These are phyloP conservation scores for Scylla paramamosain DNA, from an alignment of 1,140 invertebrate genomes.

Conservation along the genomic window DNA sequence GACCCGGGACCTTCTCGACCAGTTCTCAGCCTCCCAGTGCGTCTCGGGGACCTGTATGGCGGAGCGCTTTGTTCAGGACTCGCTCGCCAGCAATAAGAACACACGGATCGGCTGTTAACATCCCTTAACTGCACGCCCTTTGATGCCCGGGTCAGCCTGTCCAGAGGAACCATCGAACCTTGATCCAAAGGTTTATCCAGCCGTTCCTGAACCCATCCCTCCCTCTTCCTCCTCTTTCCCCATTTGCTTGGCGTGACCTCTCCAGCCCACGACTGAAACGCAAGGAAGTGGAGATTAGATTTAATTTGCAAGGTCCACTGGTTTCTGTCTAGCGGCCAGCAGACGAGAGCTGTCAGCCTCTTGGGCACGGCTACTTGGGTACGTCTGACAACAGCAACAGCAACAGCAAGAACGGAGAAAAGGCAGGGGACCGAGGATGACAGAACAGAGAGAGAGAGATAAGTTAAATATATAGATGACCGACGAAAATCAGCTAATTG, in stretches of 20 bases:
- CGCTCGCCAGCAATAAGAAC: constrained; percentile 36
- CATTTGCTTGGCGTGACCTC: constrained; percentile 28
- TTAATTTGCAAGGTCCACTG: constrained; percentile 50
- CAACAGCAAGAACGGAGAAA: background rate
- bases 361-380: constrained; percentile 35
- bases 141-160: constrained; percentile 28
- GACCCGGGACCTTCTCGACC: background rate
- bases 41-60: background rate
- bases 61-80: background rate
- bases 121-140: constrained; percentile 15
- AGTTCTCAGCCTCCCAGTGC: background rate
- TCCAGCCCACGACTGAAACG: constrained; percentile 35
- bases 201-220: constrained; percentile 7
- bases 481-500: background rate
- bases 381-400: background rate
- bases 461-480: background rate
- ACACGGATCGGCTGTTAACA: constrained; percentile 36
- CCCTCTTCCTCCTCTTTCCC: constrained; percentile 1
- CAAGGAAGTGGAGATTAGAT: constrained; percentile 49
- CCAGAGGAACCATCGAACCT: background rate
- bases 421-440: background rate
- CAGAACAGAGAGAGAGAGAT: background rate
- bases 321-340: constrained; percentile 38
- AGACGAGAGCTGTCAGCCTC: constrained; percentile 9
- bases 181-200: constrained; percentile 36